Conservation (phyloP, 2,888 invertebrate species). For the Ceriagrion tenellum region DNA sequence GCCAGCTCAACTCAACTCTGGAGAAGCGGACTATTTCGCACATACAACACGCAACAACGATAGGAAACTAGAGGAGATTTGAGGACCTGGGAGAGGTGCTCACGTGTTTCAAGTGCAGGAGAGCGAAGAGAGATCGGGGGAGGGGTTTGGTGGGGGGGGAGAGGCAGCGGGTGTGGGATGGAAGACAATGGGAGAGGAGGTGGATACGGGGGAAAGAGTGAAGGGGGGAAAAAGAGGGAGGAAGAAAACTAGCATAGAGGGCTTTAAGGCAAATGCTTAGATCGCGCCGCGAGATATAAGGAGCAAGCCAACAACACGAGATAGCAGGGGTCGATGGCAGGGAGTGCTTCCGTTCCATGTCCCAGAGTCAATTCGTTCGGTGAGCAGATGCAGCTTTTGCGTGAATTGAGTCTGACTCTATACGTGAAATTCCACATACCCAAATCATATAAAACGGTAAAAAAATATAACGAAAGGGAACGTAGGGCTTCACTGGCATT, state of each 20-base stretch:
- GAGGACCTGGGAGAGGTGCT: neutral
- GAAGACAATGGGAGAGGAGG: neutral
- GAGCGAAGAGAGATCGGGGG: conserved; percentile 1
- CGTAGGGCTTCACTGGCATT: neutral
- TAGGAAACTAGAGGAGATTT: neutral
- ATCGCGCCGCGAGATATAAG: neutral
- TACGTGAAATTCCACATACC: neutral
- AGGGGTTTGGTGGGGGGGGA: neutral
- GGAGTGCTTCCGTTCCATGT: neutral
- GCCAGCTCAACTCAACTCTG: too few relatives aligned
- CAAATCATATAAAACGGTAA: neutral
- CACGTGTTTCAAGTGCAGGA: conserved; percentile 6
- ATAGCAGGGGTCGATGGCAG: neutral
- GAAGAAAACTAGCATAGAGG: neutral
- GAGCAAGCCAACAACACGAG: neutral
- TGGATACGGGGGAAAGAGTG: neutral
- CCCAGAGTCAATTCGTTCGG: neutral
- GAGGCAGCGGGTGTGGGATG: neutral
- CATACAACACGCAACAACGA: neutral
- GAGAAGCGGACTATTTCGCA: too few relatives aligned
- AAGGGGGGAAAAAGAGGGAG: neutral
- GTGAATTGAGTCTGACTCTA: neutral
- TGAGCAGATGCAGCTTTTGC: neutral
- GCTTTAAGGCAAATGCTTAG: neutral
- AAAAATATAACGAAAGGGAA: neutral